A percentile compares a stretch with the other conserved stretches of the same genome.
Evolutionary conservation across 2,888 invertebrate genomes (phyloP).

Genomic region (Caenorhabditis zanzibari): DNA sequence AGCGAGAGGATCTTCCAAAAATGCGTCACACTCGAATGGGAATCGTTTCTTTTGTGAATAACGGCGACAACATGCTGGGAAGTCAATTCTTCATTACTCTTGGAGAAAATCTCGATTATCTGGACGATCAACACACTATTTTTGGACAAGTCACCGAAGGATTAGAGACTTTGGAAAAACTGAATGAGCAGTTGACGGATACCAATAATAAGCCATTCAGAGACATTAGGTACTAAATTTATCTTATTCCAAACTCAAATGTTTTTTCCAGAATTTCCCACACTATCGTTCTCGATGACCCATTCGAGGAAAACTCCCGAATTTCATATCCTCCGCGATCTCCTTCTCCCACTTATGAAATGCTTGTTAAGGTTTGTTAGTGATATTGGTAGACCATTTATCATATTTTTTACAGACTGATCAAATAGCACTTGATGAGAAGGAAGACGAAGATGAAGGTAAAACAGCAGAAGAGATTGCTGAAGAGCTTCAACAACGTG

Average conservation of each 20-base stretch:
- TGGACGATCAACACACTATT: slow-evolving; percentile 93
- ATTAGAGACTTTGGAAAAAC: slow-evolving; percentile 88
- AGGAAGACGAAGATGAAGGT: slow-evolving; percentile 88
- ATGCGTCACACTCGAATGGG: slow-evolving; percentile 90
- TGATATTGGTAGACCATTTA: neutral
- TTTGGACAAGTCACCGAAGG: slow-evolving; percentile 95
- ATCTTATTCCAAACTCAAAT: neutral
- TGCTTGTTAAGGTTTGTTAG: slow-evolving; percentile 66
- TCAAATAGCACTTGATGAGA: slow-evolving; percentile 81
- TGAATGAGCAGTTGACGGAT: slow-evolving; percentile 97
- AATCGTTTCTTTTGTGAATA: slow-evolving; percentile 88
- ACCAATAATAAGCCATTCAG: slow-evolving; percentile 93
- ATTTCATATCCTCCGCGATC: slow-evolving; percentile 91
- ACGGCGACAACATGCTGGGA: slow-evolving; percentile 90
- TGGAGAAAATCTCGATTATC: slow-evolving; percentile 91
- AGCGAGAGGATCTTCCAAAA: slow-evolving; percentile 93
- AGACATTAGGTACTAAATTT: slow-evolving; percentile 88
- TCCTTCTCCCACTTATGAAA: slow-evolving; percentile 92
- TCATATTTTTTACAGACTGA: slow-evolving; percentile 63
- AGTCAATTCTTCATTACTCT: slow-evolving; percentile 98
- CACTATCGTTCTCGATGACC: slow-evolving; percentile 96
- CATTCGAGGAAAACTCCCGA: slow-evolving; percentile 92
- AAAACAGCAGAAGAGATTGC: slow-evolving; percentile 91
- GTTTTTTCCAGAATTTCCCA: slow-evolving; percentile 89
- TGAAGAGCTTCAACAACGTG: slow-evolving; percentile 92